Base-by-base conservation (phyloP, 2,797 vertebrate genomes). In the Mallotus villosus region DNA sequence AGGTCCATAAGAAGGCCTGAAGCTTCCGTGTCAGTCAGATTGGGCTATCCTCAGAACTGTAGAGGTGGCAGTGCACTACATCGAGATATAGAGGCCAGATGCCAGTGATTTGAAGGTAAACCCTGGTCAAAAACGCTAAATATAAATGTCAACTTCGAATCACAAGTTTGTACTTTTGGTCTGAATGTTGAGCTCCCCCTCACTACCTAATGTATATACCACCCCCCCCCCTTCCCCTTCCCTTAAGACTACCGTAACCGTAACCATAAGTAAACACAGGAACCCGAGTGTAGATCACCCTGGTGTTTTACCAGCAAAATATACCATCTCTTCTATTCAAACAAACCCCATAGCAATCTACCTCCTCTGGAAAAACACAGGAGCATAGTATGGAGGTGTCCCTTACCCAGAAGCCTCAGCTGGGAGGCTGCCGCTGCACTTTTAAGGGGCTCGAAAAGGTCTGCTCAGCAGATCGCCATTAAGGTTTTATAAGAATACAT, bases 341-440 rank as follows among this genome's bases (percentile, higher is more conserved):
- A 81, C 78, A 82, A 87, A 81, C 73, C 24, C 0, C 29, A 70
- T 74, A 74, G 85, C 77, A 55, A 63, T 58, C 68, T 76, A 73
- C 63, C 82, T 81, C 46, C 0, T 76, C 79, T 82, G 25, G 73
- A 83, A 77, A 77, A 87, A 82, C 83, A 87, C 9, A 3, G 9
- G 41, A 46, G 41, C 11, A 12, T 46, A 46, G 12, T 46, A 14
- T 46, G 41, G 11, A 46, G 16, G 51, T 55, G 19, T 55, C 19
- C 3, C 12, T 78, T 74, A 59, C 70, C 78, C 75, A 3, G n/a
- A 72, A 19, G 49, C 72, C 21, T 63, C 58, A 24, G 79, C 70
- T 25, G 17, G 49, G 62, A 11, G 66, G 17, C 51, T n/a, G 16
- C 19, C 32, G 80, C 74, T 82, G 71, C 86, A 86, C 81, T 71